phyloP scores from a whole-genome alignment of 1,140 invertebrate species.

The Arctopsyche grandis region DNA sequence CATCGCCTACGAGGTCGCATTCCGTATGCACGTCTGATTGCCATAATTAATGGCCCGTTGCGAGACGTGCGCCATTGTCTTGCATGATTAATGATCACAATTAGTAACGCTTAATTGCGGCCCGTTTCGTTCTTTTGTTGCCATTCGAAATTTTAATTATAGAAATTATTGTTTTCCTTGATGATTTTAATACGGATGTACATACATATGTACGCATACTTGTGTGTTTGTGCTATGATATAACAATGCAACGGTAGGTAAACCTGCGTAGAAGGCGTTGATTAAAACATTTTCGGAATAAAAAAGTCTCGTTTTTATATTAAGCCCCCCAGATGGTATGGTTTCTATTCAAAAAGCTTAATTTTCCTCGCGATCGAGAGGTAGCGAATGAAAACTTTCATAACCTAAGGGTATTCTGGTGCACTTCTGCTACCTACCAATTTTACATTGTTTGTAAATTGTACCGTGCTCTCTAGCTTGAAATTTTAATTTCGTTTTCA shows the following conservation, averaged over 20 bases:
- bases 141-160: not conserved
- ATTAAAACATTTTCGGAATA: no score
- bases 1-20: not conserved
- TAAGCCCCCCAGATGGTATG: slow-evolving; percentile 10
- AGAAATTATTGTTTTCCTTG: no score
- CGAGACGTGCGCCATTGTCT: slow-evolving; percentile 29
- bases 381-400: slow-evolving; percentile 17
- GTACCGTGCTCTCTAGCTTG: not conserved
- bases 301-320: not conserved
- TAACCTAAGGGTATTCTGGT: not conserved
- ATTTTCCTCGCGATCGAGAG: slow-evolving; percentile 3
- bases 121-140: not conserved
- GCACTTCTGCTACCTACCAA: not conserved
- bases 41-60: slow-evolving; percentile 26
- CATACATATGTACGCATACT: no score
- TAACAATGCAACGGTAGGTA: no score
- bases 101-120: slow-evolving; percentile 37
- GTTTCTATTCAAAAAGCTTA: not conserved
- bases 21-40: slow-evolving; percentile 33
- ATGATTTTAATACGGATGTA: no score
- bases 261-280: no score
- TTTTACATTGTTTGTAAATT: not conserved
- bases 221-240: no score
- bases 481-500: not conserved
- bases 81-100: slow-evolving; percentile 24